A percentile compares a stretch with the other conserved stretches of the same genome.
These are phyloP conservation scores for Megamerina dolium DNA, from an alignment of 2,888 invertebrate genomes.

Conservation along the genomic window DNA sequence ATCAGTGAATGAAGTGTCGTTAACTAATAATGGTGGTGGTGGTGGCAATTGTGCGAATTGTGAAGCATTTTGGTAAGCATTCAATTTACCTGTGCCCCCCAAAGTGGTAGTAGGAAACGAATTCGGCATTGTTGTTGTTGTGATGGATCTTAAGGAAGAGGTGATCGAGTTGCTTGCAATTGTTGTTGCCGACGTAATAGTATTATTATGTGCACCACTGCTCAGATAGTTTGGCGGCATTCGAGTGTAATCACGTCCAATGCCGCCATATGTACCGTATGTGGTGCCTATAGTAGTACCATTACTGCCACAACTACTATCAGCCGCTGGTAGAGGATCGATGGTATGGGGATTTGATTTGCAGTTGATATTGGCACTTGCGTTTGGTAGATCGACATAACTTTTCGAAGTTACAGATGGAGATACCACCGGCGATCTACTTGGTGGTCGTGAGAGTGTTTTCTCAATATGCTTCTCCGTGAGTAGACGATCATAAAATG, in stretches of 20 bases:
- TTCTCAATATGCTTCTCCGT: slow-evolving; percentile 46
- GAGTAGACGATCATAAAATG: slow-evolving; percentile 48
- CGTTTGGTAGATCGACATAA: slow-evolving; percentile 31
- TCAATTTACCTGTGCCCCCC: slow-evolving; percentile 23
- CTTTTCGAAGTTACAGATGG: slow-evolving; percentile 37
- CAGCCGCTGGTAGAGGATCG: slow-evolving; percentile 20
- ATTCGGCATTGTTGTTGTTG: background rate
- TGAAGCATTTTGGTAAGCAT: slow-evolving; percentile 10
- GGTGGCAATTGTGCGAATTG: slow-evolving; percentile 8
- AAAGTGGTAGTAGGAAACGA: slow-evolving; percentile 11
- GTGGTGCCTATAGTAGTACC: slow-evolving; percentile 2
- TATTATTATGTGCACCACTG: background rate
- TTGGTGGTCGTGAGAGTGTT: slow-evolving; percentile 34
- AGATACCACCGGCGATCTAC: slow-evolving; percentile 39
- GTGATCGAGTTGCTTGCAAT: background rate
- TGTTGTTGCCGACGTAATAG: background rate
- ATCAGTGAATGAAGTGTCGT: slow-evolving; percentile 14
- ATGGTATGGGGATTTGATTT: slow-evolving; percentile 8
- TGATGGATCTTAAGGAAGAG: background rate
- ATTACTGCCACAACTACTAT: slow-evolving; percentile 13
- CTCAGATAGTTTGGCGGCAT: background rate
- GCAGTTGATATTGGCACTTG: slow-evolving; percentile 11
- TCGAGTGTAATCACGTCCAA: background rate
- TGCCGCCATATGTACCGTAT: slow-evolving; percentile 3
- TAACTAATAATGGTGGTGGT: slow-evolving; percentile 4